Conservation (phyloP, 2,113 vertebrate species). For the Cygnus buccinator region DNA sequence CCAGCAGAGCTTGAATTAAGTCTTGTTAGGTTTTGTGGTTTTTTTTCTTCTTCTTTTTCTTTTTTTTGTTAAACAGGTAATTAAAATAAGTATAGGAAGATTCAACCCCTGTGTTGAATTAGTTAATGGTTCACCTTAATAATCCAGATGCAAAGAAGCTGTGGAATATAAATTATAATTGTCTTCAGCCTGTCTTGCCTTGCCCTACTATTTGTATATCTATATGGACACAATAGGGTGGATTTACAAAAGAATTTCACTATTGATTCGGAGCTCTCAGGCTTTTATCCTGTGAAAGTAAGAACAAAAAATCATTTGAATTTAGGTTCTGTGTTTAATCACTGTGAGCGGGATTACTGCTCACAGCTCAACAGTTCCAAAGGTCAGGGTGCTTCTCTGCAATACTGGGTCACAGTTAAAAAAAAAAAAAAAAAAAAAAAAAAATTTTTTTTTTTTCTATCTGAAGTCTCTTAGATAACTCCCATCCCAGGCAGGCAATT, state of each 20-base stretch:
- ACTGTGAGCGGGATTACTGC: background rate
- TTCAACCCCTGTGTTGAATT: background rate
- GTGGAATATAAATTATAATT: background rate
- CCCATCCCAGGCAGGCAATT: background rate
- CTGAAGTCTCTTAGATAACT: background rate
- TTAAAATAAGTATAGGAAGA: background rate
- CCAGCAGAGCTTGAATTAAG: background rate
- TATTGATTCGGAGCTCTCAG: background rate
- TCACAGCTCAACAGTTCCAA: background rate
- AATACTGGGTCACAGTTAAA: background rate
- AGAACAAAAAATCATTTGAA: constrained; percentile 7
- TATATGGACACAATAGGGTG: background rate
- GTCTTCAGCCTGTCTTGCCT: background rate
- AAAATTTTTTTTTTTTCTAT: background rate
- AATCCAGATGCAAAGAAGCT: background rate
- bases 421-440: background rate
- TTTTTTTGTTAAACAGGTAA: background rate
- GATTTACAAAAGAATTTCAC: constrained; percentile 11
- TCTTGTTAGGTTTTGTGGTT: background rate
- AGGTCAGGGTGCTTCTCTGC: constrained; percentile 25
- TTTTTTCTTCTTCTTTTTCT: background rate
- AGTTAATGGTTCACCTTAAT: background rate
- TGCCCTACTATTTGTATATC: background rate
- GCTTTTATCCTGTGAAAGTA: background rate
- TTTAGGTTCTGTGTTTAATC: background rate